Percentiles rank a stretch among this genome's conserved stretches.
phyloP scores from a whole-genome alignment of 2,113 vertebrate species.

The Centrocercus urophasianus region DNA sequence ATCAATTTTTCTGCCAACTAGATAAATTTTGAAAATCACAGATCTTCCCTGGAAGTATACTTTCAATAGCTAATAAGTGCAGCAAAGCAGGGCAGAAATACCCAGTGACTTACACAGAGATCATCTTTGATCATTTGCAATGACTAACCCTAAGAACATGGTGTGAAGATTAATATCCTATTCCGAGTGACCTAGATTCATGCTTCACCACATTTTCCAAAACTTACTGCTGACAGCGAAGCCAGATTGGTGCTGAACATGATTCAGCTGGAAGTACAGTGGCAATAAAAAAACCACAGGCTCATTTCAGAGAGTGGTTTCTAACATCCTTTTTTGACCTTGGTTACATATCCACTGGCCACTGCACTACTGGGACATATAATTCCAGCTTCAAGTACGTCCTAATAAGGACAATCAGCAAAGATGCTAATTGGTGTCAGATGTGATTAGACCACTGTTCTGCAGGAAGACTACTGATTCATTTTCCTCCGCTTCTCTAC shows the following conservation, averaged over 20 bases:
- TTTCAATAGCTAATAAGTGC: neutral
- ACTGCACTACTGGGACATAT: neutral
- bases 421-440: constrained; percentile 34
- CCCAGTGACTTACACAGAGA: fast-evolving
- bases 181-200: neutral
- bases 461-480: constrained; percentile 3
- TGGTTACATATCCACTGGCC: neutral
- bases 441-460: constrained; percentile 30
- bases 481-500: neutral
- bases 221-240: neutral
- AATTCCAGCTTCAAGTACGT: neutral
- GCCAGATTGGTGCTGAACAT: neutral
- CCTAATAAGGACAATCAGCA: constrained; percentile 15
- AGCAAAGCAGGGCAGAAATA: neutral
- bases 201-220: neutral
- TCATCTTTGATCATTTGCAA: neutral
- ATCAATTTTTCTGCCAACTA: neutral
- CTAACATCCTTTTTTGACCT: neutral
- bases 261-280: neutral
- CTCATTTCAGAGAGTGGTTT: neutral
- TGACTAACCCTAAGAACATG: neutral
- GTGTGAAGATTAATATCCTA: neutral
- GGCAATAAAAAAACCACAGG: neutral
- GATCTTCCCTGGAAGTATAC: neutral
- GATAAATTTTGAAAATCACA: neutral